These are phyloP conservation scores for Drosophila vallismaia DNA, from an alignment of 2,888 invertebrate genomes.

Conservation along the genomic window DNA sequence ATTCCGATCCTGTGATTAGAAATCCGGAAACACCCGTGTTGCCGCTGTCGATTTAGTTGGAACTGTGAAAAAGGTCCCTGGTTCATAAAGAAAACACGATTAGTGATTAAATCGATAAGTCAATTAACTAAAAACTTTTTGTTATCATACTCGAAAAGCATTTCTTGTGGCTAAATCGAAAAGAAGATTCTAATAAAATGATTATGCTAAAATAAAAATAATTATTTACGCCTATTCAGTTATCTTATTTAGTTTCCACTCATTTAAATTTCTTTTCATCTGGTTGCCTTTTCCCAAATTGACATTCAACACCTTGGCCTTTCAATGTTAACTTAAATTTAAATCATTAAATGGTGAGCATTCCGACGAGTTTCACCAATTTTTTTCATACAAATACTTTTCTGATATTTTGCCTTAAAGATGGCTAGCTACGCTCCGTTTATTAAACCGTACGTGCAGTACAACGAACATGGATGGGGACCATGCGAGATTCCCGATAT, in stretches of 20 bases:
- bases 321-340: neutral
- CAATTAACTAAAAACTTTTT: neutral
- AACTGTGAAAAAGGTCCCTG: neutral
- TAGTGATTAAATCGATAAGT: neutral
- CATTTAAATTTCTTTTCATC: neutral
- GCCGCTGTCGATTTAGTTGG: neutral
- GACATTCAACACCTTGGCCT: neutral
- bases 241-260: neutral
- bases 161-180: neutral
- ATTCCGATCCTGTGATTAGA: neutral
- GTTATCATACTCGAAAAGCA: neutral
- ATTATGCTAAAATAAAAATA: neutral
- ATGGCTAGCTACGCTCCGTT: constrained; percentile 69
- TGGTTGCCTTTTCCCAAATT: neutral
- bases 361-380: neutral
- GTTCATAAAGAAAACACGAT: neutral
- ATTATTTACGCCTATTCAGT: neutral
- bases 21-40: neutral
- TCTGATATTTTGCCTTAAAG: neutral
- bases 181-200: neutral
- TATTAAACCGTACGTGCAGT: constrained; percentile 81
- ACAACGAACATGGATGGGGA: constrained; percentile 92
- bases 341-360: neutral
- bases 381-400: neutral
- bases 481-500: constrained; percentile 95